Percentiles rank a stretch among this genome's conserved stretches.
Evolutionary conservation across 2,888 invertebrate genomes (phyloP).

Genomic region (Watsonalla binaria): DNA sequence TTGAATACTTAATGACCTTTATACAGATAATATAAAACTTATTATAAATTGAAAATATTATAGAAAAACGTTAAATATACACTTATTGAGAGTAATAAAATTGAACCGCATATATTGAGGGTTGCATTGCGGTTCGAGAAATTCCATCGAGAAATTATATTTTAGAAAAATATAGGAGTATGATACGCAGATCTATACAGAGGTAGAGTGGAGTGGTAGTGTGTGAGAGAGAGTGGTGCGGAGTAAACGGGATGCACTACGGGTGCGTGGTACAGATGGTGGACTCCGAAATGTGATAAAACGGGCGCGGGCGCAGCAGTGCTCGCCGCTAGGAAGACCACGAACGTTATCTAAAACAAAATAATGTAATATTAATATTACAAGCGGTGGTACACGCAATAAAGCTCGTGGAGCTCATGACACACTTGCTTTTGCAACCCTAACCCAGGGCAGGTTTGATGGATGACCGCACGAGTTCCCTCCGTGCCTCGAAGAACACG

Average conservation of each 20-base stretch:
- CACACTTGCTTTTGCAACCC: no score
- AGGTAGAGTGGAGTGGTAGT: neutral
- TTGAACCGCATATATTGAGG: no score
- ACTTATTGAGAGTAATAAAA: no score
- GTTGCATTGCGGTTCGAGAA: neutral
- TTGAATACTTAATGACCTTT: no score
- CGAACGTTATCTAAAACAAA: conserved; percentile 32
- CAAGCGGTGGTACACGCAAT: no score
- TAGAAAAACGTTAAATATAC: no score
- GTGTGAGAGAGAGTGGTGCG: conserved; percentile 11
- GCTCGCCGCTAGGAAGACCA: conserved; percentile 33
- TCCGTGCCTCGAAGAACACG: no score
- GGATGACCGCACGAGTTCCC: no score
- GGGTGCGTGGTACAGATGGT: conserved; percentile 19
- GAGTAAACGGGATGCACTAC: conserved; percentile 10
- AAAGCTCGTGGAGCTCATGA: no score
- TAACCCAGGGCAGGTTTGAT: no score
- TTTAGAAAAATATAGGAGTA: neutral
- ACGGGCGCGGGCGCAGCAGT: conserved; percentile 47
- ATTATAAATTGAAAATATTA: no score
- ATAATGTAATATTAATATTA: neutral
- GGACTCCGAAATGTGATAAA: conserved; percentile 27
- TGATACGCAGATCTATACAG: neutral
- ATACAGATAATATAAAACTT: no score
- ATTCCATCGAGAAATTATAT: neutral